These are phyloP conservation scores for Cecropterus lyciades DNA, from an alignment of 1,140 invertebrate species.

Conservation along the genomic window DNA sequence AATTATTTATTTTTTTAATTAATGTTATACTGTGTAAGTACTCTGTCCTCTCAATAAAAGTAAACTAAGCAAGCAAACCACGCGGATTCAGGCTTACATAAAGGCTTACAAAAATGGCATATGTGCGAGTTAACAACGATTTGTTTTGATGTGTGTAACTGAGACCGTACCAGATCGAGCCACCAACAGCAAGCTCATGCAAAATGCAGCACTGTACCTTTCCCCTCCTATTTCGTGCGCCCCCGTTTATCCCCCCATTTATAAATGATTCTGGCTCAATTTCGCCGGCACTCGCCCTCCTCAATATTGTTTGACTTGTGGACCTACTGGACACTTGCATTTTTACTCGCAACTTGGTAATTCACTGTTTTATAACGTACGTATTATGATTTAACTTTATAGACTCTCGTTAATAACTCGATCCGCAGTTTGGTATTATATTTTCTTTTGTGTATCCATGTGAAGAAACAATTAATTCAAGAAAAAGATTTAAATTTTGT, in stretches of 20 bases:
- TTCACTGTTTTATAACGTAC: too few species aligned
- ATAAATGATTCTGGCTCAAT: slow-evolving; percentile 81
- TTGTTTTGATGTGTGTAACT: slow-evolving; percentile 29
- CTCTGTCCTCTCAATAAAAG: too few species aligned
- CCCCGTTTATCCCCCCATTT: slow-evolving; percentile 62
- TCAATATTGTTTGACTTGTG: slow-evolving; percentile 75
- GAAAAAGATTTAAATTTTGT: too few species aligned
- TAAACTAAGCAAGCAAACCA: too few species aligned
- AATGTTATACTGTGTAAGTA: too few species aligned
- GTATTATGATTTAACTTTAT: too few species aligned
- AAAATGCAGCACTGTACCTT: slow-evolving; percentile 70
- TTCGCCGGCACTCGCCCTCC: slow-evolving; percentile 54
- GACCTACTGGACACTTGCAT: slow-evolving; percentile 28
- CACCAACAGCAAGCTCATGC: slow-evolving; percentile 65
- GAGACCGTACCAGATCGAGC: slow-evolving; percentile 46
- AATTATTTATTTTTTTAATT: too few species aligned
- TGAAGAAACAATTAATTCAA: too few species aligned
- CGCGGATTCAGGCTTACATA: neutral
- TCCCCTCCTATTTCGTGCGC: slow-evolving; percentile 49
- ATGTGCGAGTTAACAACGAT: neutral
- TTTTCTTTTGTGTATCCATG: too few species aligned
- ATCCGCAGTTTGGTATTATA: too few species aligned
- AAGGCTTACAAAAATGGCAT: neutral
- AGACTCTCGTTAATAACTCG: too few species aligned
- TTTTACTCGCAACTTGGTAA: neutral